A percentile compares a stretch with the other conserved stretches of the same genome.
phyloP scores from a whole-genome alignment of 2,888 invertebrate genomes.

The Ceramica pisi region DNA sequence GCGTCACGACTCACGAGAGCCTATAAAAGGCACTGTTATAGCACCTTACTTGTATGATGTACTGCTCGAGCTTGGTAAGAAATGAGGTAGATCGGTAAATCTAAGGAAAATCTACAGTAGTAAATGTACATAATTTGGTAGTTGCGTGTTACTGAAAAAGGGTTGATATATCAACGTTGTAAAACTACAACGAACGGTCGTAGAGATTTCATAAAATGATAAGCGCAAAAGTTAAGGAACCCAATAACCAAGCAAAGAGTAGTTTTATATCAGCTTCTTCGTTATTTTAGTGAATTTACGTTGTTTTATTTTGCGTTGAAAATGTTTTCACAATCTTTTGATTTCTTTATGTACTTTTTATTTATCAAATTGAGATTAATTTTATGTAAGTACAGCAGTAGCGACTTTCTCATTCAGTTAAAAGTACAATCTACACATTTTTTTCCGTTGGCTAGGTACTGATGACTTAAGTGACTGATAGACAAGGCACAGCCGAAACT shows the following conservation, averaged over 20 bases:
- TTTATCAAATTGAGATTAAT: background rate
- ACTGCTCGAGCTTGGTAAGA: background rate
- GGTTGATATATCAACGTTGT: slow-evolving; percentile 1
- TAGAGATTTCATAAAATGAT: slow-evolving; percentile 39
- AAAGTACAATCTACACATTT: background rate
- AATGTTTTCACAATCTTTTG: slow-evolving; percentile 7
- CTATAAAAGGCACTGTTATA: slow-evolving; percentile 23
- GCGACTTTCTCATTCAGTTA: background rate
- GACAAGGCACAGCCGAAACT: no score
- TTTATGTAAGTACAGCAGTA: background rate
- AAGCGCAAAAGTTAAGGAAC: background rate
- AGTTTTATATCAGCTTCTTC: background rate
- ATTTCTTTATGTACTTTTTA: no score
- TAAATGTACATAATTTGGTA: slow-evolving; percentile 11
- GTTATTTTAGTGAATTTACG: slow-evolving; percentile 1
- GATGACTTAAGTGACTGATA: no score
- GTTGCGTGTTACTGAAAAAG: slow-evolving; percentile 27
- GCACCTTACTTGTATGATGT: slow-evolving; percentile 17
- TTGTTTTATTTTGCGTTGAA: background rate
- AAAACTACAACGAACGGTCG: slow-evolving; percentile 2
- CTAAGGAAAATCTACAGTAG: slow-evolving; percentile 2
- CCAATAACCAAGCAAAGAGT: background rate
- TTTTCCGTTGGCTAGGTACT: no score
- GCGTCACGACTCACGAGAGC: slow-evolving; percentile 23
- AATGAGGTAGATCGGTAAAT: slow-evolving; percentile 6